Evolutionary conservation across 2,888 invertebrate genomes (phyloP).

Genomic region (Masnerella sp.): DNA sequence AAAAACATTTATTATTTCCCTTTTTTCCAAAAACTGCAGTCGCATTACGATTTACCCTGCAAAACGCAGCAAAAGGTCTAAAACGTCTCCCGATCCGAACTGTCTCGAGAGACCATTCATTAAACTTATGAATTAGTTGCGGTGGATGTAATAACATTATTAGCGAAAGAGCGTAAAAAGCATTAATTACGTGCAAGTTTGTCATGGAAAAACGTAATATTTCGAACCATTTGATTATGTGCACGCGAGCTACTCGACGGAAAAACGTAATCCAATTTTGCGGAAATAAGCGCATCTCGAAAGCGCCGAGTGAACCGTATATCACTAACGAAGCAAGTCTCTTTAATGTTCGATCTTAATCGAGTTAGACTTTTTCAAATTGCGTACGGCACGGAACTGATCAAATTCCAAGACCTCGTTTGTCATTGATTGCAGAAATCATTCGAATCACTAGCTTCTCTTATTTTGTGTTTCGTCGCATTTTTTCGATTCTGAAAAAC

Average conservation of each 20-base stretch:
- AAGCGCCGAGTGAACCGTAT: constrained; percentile 31
- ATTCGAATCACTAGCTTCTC: constrained; percentile 22
- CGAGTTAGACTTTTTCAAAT: constrained; percentile 40
- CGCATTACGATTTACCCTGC: too few relatives aligned
- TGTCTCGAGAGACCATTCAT: constrained; percentile 8
- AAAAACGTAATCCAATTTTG: constrained; percentile 40
- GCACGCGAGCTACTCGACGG: constrained; percentile 5
- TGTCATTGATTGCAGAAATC: constrained; percentile 34
- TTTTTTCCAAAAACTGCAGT: too few relatives aligned
- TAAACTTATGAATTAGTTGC: constrained; percentile 31
- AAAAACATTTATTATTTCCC: too few relatives aligned
- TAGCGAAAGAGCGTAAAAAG: constrained; percentile 13
- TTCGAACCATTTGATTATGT: constrained; percentile 36
- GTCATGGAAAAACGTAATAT: constrained; percentile 38
- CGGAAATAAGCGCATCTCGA: constrained; percentile 37
- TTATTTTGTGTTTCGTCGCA: constrained; percentile 13
- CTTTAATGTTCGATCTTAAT: constrained; percentile 51
- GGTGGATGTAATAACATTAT: constrained; percentile 22
- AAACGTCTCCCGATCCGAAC: background rate
- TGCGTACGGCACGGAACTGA: constrained; percentile 21
- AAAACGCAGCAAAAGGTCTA: background rate
- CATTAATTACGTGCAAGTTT: constrained; percentile 25
- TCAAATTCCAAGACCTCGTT: constrained; percentile 40
- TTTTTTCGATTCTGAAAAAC: constrained; percentile 3
- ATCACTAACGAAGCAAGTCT: constrained; percentile 45